Conservation (phyloP, 2,113 vertebrate genomes). For the Puntigrus tetrazona region DNA sequence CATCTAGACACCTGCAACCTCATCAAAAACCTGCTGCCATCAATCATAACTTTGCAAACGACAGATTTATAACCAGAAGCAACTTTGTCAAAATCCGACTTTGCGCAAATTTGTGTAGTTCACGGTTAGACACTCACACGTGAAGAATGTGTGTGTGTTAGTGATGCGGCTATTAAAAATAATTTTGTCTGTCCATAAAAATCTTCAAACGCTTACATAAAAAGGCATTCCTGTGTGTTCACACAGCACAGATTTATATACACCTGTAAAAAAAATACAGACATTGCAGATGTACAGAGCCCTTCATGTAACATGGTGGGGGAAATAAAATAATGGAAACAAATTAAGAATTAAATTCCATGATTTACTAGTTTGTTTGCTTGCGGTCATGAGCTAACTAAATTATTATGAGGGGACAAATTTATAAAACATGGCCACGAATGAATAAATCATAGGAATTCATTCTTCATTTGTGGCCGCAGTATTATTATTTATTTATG, state of each 20-base stretch:
- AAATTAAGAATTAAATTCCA: background rate
- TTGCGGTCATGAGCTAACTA: background rate
- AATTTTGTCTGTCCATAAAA: background rate
- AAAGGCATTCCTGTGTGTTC: background rate
- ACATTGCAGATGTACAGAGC: background rate
- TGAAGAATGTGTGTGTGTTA: background rate
- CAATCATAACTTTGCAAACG: slow-evolving; percentile 43
- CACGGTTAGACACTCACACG: background rate
- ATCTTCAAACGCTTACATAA: slow-evolving; percentile 12
- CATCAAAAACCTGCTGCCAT: slow-evolving; percentile 36
- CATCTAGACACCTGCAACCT: slow-evolving; percentile 54
- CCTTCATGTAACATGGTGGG: background rate
- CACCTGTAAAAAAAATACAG: background rate
- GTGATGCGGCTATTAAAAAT: background rate
- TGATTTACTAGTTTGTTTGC: background rate
- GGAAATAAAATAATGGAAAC: background rate
- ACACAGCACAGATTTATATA: background rate
- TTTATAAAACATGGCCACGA: background rate
- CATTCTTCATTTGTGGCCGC: background rate
- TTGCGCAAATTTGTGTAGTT: background rate
- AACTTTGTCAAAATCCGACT: background rate
- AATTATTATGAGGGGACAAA: background rate
- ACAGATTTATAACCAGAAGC: slow-evolving; percentile 48
- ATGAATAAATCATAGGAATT: background rate
- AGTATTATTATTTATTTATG: background rate